Percentiles rank a stretch among this genome's conserved stretches.
Conservation (phyloP, 1,140 invertebrate species). For the Drosophila dunni region DNA sequence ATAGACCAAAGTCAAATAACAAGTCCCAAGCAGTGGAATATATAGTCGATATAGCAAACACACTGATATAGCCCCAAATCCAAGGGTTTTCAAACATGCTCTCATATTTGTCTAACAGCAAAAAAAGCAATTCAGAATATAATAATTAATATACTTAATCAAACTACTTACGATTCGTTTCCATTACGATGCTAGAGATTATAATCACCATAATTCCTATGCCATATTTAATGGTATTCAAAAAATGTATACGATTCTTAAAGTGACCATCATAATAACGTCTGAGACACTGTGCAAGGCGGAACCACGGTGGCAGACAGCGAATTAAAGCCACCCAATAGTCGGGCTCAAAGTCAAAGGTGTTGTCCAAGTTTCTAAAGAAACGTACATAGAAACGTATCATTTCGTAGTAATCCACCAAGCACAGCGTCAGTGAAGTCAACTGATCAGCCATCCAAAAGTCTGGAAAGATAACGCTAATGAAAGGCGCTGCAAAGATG, state of each 20-base stretch:
- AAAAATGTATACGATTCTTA: slow-evolving; percentile 85
- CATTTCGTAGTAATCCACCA: slow-evolving; percentile 90
- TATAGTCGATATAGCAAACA: slow-evolving; percentile 89
- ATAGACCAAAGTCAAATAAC: slow-evolving; percentile 97
- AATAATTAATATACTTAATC: too few relatives aligned
- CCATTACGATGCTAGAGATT: slow-evolving; percentile 80
- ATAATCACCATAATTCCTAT: slow-evolving; percentile 90
- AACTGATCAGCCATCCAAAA: slow-evolving; percentile 97
- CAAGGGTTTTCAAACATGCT: slow-evolving; percentile 89
- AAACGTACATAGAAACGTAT: slow-evolving; percentile 49
- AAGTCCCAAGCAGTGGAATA: slow-evolving; percentile 97
- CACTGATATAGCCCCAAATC: slow-evolving; percentile 89
- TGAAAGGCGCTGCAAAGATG: slow-evolving; percentile 92
- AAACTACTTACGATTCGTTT: slow-evolving; percentile 40
- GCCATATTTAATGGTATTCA: slow-evolving; percentile 93
- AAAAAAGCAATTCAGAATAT: not conserved
- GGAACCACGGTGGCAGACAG: slow-evolving; percentile 92
- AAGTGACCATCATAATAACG: not conserved
- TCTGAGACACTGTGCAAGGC: slow-evolving; percentile 91
- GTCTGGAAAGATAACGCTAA: slow-evolving; percentile 94
- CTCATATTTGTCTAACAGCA: slow-evolving; percentile 81
- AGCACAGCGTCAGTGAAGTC: slow-evolving; percentile 90
- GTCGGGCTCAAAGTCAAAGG: slow-evolving; percentile 46
- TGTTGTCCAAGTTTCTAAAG: not conserved
- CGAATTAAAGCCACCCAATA: slow-evolving; percentile 87